Conservation (phyloP, 1,140 invertebrate genomes). For the Trialeurodes vaporariorum region DNA sequence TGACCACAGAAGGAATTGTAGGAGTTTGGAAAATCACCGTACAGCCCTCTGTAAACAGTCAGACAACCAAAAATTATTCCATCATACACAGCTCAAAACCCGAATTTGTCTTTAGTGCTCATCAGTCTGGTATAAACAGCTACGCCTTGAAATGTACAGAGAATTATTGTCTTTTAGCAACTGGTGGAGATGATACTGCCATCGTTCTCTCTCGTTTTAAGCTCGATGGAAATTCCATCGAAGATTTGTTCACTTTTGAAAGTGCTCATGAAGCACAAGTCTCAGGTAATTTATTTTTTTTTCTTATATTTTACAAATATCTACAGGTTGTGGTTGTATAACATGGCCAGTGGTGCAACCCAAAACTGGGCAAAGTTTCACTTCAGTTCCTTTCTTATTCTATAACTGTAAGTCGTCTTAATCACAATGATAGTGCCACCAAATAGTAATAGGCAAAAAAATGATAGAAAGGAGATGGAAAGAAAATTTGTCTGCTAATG, state of each 20-base stretch:
- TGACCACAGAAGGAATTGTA: background rate
- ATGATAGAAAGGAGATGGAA: too few species aligned
- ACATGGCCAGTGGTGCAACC: too few species aligned
- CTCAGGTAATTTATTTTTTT: too few species aligned
- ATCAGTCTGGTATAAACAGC: slow-evolving; percentile 61
- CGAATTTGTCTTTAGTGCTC: slow-evolving; percentile 23
- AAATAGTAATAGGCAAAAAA: too few species aligned
- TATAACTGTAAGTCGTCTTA: too few species aligned
- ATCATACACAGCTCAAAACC: background rate
- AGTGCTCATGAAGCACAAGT: background rate
- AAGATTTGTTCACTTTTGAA: background rate
- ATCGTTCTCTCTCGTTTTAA: background rate
- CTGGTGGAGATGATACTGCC: slow-evolving; percentile 18
- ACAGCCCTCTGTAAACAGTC: background rate
- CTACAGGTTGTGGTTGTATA: too few species aligned
- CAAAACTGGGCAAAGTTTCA: too few species aligned
- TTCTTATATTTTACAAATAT: too few species aligned
- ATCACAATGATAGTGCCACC: too few species aligned
- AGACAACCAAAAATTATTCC: background rate
- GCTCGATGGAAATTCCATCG: background rate
- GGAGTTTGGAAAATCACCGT: background rate
- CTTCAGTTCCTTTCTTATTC: too few species aligned
- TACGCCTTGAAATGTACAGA: slow-evolving; percentile 13
- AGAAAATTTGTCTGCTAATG: too few species aligned
- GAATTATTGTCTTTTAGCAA: slow-evolving; percentile 9